Evolutionary conservation across 2,888 invertebrate species (phyloP), one percentile per base, ranked within the genome.

Genomic region (Drosophila quinaria): DNA sequence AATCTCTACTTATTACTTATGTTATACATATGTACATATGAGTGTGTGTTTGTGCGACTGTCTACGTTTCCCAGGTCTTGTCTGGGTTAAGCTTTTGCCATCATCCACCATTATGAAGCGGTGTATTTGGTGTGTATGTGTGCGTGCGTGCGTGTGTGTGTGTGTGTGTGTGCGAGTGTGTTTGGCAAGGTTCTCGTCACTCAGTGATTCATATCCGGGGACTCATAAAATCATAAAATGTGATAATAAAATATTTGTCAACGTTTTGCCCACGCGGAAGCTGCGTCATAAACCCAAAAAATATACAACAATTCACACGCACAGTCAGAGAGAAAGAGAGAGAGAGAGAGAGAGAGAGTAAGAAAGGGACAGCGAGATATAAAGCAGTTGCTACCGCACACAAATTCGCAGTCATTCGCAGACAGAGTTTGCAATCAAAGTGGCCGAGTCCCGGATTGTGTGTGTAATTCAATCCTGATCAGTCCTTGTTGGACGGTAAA

Each of bases 391-490:
- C 37, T 13, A 55, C 42, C 31, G 19, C 44, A 52, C 70, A 60
- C 68, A 72, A 70, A 77, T 70, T 72, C 74, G 52, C 66, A 69
- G 70, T 65, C 74, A 76, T 68, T 66, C 80, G 58, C 65, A 66
- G 78, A 55, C 65, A 66, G 78, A 55, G 68, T 79, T 87, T 78
- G 89, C 89, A 86, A 86, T 86, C 86, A 86, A 86, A 86, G 89
- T 88, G 84, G 84, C 90, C 90, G 74, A 83, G 74, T 86, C 89
- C 70, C 81, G 88, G 90, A 86, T 86, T 86, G 83, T 84, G 85
- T 82, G 80, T 88, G 90, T 90, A 90, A 89, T 90, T 90, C 82
- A 89, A 89, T 90, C 81, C 85, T 80, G 87, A 90, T 90, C 89
- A 90, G 90, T 74, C 74, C 72, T 70, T 64, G 60, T 87, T 89